Base-by-base conservation (phyloP, 1,140 invertebrate genomes). In the Temnothorax curvispinosus region DNA sequence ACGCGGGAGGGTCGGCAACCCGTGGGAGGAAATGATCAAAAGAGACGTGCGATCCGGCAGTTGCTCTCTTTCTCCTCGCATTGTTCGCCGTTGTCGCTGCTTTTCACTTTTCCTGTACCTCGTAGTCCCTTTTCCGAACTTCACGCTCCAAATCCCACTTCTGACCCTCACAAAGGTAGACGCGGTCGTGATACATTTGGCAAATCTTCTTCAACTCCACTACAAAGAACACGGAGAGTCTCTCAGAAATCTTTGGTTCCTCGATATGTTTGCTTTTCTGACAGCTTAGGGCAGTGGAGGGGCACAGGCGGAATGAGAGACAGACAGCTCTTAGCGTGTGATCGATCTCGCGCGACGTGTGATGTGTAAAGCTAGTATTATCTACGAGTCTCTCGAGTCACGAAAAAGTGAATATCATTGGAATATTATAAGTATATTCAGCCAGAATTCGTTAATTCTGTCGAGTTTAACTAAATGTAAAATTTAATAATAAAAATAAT, bases 61-160 rank as follows among this genome's bases (percentile, higher is more conserved):
- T 82, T 88, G 50, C 65, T 82, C 87, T 78, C 84, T 88, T 75
- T 87, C 87, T 85, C 82, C 84, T 90, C 87, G 87, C 87, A 87
- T 89, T 87, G 78, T 87, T 81, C 84, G 21, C 47, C 74, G 84
- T 90, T 84, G 54, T 78, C 62, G 77, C 58, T 77, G 65, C 38
- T 85, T 71, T 87, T 86, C 56, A 75, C 54, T 47, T 74, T 85
- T 88, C 85, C 82, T 94, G 97, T 98, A 99, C 98, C 98, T 99
- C 98, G 96, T 97, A 98, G 97, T 99, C 98, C 97, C 98, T 98
- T 97, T 98, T 99, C 96, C 98, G 97, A 96, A 99, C 98, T 97
- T 99, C 98, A 97, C 98, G 98, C 97, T 99, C 99, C 98, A 99
- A 98, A 98, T 99, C 99, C 98, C 99, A 99, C 97, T 99, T 99